Evolutionary conservation across 35 echinoderm and acorn worm species (phyloP).

Genomic region (Heliocidaris erythrogramma): DNA sequence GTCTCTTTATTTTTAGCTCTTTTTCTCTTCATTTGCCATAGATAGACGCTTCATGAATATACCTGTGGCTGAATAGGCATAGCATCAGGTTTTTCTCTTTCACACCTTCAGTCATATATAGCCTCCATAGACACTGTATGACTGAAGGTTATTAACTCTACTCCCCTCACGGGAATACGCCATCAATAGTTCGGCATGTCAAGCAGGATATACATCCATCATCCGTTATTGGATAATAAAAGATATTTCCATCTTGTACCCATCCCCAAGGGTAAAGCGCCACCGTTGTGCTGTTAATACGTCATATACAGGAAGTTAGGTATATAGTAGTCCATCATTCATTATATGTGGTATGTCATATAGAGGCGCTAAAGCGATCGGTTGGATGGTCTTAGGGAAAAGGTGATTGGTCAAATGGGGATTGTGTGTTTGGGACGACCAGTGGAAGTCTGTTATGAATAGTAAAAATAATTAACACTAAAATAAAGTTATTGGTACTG

Average conservation of each 20-base stretch:
- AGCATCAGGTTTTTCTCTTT: background rate
- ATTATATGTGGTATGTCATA: background rate
- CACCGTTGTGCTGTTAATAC: background rate
- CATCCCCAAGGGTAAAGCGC: background rate
- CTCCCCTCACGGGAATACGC: background rate
- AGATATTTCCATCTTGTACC: conserved; percentile 5
- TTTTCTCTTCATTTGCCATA: too few relatives aligned
- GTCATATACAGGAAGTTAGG: background rate
- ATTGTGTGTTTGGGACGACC: background rate
- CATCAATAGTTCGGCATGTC: background rate
- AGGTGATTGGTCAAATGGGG: background rate
- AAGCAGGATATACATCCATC: background rate
- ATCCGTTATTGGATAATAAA: conserved; percentile 13
- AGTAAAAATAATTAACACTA: background rate
- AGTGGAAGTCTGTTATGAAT: background rate
- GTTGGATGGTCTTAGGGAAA: background rate
- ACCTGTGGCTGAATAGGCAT: background rate
- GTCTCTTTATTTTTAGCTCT: too few relatives aligned
- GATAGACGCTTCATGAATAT: background rate
- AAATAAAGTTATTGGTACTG: background rate
- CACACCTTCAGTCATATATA: too few relatives aligned
- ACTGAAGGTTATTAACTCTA: background rate
- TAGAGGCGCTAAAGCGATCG: background rate
- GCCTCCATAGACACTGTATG: background rate
- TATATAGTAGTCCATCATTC: background rate